Percentiles rank a stretch among this genome's conserved stretches.
Conservation (phyloP, 2,113 vertebrate genomes). For the Otolemur garnettii region DNA sequence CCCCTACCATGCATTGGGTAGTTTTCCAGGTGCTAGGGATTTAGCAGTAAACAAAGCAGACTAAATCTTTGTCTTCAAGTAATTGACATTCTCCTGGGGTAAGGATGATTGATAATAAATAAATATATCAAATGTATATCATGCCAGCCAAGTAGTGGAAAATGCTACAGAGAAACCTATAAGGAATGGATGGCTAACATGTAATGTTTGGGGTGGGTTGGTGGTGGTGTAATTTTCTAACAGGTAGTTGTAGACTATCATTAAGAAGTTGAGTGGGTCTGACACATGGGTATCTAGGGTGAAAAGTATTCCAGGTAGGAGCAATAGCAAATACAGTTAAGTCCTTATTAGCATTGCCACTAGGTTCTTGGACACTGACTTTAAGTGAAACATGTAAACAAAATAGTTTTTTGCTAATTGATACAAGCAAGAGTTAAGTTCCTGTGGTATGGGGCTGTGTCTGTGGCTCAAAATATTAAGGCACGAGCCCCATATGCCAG, state of each 20-base stretch:
- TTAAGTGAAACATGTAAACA: not conserved
- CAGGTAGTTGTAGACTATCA: not conserved
- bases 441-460: not conserved
- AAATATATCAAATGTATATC: not conserved
- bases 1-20: not conserved
- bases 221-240: not conserved
- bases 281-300: not conserved
- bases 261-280: not conserved
- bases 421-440: not conserved
- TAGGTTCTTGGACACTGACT: not conserved
- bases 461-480: too few relatives aligned
- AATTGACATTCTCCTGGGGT: not conserved
- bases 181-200: not conserved
- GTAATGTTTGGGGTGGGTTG: not conserved
- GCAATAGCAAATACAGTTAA: not conserved
- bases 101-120: conserved; percentile 7
- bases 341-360: not conserved
- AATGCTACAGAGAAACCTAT: conserved; percentile 27
- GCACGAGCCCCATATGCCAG: too few relatives aligned
- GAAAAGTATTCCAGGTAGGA: not conserved
- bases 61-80: conserved; percentile 20
- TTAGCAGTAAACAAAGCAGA: conserved; percentile 57
- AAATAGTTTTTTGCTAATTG: not conserved
- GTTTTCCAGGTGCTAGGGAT: conserved; percentile 5
- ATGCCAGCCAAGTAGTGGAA: not conserved